Evolutionary conservation across 2,797 vertebrate species (phyloP), one percentile per base, ranked within the genome.

Genomic region (Macropodus opercularis): DNA sequence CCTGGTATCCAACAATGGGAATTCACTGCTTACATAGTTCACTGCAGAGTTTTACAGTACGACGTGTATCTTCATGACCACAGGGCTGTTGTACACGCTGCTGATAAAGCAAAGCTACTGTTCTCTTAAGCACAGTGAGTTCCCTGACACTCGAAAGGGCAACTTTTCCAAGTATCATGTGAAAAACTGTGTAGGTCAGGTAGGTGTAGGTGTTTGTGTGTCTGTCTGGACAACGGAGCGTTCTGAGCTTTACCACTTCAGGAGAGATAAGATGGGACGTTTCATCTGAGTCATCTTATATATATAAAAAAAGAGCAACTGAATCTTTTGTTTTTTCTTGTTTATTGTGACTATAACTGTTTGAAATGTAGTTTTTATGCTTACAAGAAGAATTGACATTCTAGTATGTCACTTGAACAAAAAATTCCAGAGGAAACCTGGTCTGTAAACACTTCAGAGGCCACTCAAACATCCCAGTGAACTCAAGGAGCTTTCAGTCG

Each of bases 1-100:
- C 41, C 12, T 31, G 8, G 18, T 15, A 6, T 24, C 8, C 27
- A 29, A 22, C 22, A 43, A 47, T 64, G 35, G 60, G 75, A 79
- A 64, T 27, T 58, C 17, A 65, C 69, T 40, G 32, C 38, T 41
- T 18, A 34, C 14, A 32, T 2, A 41, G 8, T 35, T 59, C 2
- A 14, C 18, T 14, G 27, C 31, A 44, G 18, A 34, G 32, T 29
- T 35, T 62, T 8, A 41, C 21, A 6, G 18, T 6, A 12, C 4
- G 8, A 3, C 2, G 1, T 44, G 29, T 26, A 17, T 18, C 27
- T 39, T 47, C 1, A 31, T 18, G 1, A 39, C 14, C 2, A n/a
- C 35, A 13, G 3, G 11, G 0, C 2, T 1, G 0, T 22, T 5
- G 14, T 13, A 8, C n/a, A 6, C 8, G 8, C 5, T 2, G 1